Conservation (phyloP, 2,888 invertebrate genomes). For the Tetanocera ferruginea region DNA sequence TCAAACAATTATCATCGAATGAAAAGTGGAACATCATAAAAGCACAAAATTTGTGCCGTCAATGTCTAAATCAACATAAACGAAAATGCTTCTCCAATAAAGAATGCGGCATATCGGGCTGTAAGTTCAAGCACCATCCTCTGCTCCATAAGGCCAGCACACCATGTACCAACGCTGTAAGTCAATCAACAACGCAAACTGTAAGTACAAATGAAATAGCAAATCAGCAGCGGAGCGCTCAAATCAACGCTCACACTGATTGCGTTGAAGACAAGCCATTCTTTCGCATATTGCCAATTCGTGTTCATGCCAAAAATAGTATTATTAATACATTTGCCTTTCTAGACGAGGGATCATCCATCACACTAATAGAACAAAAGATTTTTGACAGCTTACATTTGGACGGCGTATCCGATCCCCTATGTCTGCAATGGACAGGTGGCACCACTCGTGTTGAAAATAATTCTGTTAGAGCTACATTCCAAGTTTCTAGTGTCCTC, state of each 20-base stretch:
- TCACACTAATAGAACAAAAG: background rate
- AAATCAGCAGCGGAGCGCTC: background rate
- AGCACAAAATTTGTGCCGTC: no score
- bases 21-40: no score
- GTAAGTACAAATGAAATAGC: background rate
- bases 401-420: background rate
- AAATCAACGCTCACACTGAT: no score
- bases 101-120: no score
- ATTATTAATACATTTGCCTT: slow-evolving; percentile 3
- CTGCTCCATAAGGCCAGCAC: background rate
- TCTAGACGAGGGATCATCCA: slow-evolving; percentile 10
- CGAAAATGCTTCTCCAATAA: no score
- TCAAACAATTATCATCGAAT: background rate
- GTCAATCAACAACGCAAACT: background rate
- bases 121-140: no score
- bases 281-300: background rate
- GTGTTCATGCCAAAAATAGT: background rate
- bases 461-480: background rate
- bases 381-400: background rate
- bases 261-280: background rate
- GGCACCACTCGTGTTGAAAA: slow-evolving; percentile 1
- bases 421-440: slow-evolving; percentile 27
- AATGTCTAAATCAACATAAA: no score
- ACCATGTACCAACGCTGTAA: background rate
- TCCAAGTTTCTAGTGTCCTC: background rate